Evolutionary conservation across 2,797 vertebrate species (phyloP), one percentile per base, ranked within the genome.

Genomic region (Siniperca obscura): DNA sequence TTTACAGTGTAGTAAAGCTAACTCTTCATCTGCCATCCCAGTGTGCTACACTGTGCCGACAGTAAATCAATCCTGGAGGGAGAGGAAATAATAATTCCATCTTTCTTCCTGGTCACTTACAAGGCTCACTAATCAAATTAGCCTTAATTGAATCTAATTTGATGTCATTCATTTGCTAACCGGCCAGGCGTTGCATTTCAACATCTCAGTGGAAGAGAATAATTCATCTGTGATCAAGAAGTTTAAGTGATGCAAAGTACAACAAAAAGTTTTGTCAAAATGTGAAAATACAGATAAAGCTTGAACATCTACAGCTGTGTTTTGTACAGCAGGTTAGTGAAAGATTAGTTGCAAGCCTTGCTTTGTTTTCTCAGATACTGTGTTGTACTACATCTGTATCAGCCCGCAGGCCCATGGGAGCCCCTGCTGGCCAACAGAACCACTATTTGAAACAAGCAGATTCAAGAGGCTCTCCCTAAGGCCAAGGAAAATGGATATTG

Each of bases 401-500:
- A 53, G 86, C 79, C 87, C 17, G 44, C 53, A 34, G 89, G 84
- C 91, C 93, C 88, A 69, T 73, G 78, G 85, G 92, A 89, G 85
- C 92, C 87, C 86, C 92, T 87, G 87, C 87, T 87, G 89, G 89
- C 87, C 86, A 86, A 84, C 83, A 66, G 68, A 83, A 82, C 83
- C 75, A 48, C 85, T 74, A 90, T 79, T 90, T 80, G 77, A 89
- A 87, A 89, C 80, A 69, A 88, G 90, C 80, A 86, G 42, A 92
- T 83, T 88, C 85, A 80, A 87, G 83, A 84, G 85, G 83, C 79
- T 90, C 88, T 88, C 87, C 87, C 89, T 80, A 19, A 81, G 86
- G 91, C 90, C 68, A 68, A 72, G 84, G 88, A 78, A 94, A 94
- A 94, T 92, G 87, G 90, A 93, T 94, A 95, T 95, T 94, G 94